Conservation (phyloP, 2,113 vertebrate genomes). For the Bucco capensis region DNA sequence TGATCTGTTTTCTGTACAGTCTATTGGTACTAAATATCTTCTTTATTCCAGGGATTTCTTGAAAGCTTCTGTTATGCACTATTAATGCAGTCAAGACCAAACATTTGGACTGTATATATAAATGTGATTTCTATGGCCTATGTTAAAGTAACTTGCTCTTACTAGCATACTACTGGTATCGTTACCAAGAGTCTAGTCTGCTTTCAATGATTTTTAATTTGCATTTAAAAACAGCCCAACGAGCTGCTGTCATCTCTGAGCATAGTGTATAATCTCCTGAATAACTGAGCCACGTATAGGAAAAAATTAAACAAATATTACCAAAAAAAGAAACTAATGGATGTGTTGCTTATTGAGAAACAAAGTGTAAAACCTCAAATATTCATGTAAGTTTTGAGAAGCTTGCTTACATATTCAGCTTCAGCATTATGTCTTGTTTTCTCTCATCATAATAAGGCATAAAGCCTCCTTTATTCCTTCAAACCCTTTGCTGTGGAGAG, state of each 20-base stretch:
- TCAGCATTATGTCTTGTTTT: neutral
- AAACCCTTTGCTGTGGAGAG: neutral
- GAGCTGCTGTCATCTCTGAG: neutral
- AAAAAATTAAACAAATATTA: neutral
- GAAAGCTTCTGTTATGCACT: neutral
- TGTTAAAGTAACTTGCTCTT: neutral
- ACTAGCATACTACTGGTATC: neutral
- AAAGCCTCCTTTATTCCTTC: constrained; percentile 42
- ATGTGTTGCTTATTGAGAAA: neutral
- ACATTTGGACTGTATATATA: neutral
- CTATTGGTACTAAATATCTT: neutral
- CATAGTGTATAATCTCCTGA: neutral
- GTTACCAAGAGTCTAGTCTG: neutral
- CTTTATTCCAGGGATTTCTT: neutral
- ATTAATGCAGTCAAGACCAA: neutral
- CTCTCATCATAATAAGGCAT: neutral
- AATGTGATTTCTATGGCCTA: neutral
- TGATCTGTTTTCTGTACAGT: neutral
- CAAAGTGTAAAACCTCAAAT: neutral
- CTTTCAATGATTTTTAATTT: neutral
- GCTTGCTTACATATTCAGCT: neutral
- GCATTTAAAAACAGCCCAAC: neutral
- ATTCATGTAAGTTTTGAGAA: neutral
- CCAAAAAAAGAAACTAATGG: neutral
- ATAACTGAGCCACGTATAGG: neutral